Base-by-base conservation (phyloP, 64 coral and sea anemone genomes). In the Montipora capricornis region DNA sequence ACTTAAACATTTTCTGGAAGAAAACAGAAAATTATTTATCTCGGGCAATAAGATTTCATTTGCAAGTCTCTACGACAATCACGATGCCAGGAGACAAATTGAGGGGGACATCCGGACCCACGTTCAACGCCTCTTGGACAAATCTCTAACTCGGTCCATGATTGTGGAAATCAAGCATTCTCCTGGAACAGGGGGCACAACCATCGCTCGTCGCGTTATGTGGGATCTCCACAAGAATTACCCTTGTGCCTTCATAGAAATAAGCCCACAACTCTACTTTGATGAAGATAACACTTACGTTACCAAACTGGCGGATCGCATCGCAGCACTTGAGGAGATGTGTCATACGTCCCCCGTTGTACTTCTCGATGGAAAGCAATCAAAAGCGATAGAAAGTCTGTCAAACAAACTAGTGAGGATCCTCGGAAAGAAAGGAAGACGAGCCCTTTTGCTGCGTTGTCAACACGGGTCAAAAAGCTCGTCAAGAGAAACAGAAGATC, bases 301-400 rank as follows among this genome's bases (percentile, higher is more conserved):
- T 4, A 47, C 44, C 45, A 89, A 62, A 26, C 82, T 96, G 77
- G 91, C 81, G 19, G 77, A 61, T 29, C 55, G 95, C 5, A 91
- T 96, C 19, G 55, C 26, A 80, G 51, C 62, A 6, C 14, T 96
- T 0, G 90, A 96, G 44, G 95, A 91, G 7, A 93, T 93, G 9
- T 96, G 95, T 49, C 59, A 90, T 13, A 85, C 82, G 0, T 79
- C 91, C 5, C 95, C 95, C 17, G 80, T 96, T 3, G 74, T 96
- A 2, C 88, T 96, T 1, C 82, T 96, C 8, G 95, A 96, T 69
- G 95, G 95, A 70, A 96, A 96, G 47, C 95, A 96, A 17, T 90
- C 91, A 17, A 49, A 81, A 4, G 62, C 8, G 24, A 93, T 91
- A 4, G 91, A 96, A 87, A 61, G 58, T 46, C 15, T 96, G 7